Percentiles rank a stretch among this genome's conserved stretches.
These are phyloP conservation scores for Ips typographus DNA, from an alignment of 1,140 invertebrate genomes.

Conservation along the genomic window DNA sequence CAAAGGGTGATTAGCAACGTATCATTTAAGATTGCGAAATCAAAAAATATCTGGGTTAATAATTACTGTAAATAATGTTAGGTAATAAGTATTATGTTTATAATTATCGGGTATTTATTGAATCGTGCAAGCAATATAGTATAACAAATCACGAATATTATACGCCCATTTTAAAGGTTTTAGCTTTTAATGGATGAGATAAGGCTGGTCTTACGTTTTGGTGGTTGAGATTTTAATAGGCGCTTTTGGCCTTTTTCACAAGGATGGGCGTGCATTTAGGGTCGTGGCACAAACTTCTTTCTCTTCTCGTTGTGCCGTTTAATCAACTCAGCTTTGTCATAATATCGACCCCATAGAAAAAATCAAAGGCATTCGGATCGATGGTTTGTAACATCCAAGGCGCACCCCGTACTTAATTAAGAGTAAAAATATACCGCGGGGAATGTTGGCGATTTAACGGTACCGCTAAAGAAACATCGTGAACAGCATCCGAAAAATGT, in stretches of 20 bases:
- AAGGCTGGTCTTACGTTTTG: constrained; percentile 16
- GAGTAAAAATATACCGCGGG: constrained; percentile 3
- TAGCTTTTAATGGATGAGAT: constrained; percentile 23
- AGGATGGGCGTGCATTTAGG: not conserved
- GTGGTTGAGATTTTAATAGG: constrained; percentile 18
- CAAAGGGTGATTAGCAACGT: too few species aligned
- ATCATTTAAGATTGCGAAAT: constrained; percentile 15
- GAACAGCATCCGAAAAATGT: constrained; percentile 10
- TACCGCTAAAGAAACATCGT: constrained; percentile 8
- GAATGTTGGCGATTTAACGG: constrained; percentile 13
- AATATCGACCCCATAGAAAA: not conserved
- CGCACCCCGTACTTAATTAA: constrained; percentile 12
- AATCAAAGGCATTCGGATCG: not conserved
- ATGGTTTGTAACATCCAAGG: not conserved
- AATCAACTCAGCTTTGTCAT: too few species aligned
- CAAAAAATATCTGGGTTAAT: constrained; percentile 20
- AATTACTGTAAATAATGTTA: constrained; percentile 29
- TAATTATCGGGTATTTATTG: constrained; percentile 27
- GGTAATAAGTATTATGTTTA: constrained; percentile 25
- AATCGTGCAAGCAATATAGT: constrained; percentile 26
- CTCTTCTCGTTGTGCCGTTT: too few species aligned
- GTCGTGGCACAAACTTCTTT: too few species aligned
- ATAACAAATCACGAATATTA: constrained; percentile 22
- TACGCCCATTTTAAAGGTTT: constrained; percentile 29
- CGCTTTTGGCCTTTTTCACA: constrained; percentile 14